A percentile compares a stretch with the other conserved stretches of the same genome.
Evolutionary conservation across 2,888 invertebrate genomes (phyloP).

Genomic region (Pristionchus entomophagus): DNA sequence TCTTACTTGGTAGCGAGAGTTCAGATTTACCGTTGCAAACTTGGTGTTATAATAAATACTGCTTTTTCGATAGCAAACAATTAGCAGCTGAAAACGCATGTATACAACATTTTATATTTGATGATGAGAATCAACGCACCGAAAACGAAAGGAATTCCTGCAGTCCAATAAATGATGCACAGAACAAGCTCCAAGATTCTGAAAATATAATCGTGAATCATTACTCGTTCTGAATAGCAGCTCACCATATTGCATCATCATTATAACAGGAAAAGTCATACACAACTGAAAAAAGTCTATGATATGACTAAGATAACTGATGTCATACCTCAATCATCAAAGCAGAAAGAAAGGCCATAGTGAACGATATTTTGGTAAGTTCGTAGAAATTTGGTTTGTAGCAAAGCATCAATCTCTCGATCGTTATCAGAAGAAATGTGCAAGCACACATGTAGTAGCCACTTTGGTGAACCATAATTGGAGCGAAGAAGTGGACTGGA

Average conservation of each 20-base stretch:
- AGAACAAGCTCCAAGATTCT: not conserved
- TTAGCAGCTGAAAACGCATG: not conserved
- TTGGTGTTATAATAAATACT: not conserved
- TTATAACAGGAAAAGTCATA: not conserved
- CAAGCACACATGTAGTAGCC: constrained; percentile 2
- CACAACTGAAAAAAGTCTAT: not conserved
- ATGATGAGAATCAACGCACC: not conserved
- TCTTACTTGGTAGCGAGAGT: not conserved
- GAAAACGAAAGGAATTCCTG: not conserved
- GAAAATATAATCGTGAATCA: not conserved
- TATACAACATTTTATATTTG: too few relatives aligned
- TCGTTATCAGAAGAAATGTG: not conserved
- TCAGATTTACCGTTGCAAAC: not conserved
- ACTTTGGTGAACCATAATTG: not conserved
- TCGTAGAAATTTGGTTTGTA: not conserved
- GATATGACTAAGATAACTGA: not conserved
- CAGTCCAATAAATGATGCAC: not conserved
- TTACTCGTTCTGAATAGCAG: too few relatives aligned
- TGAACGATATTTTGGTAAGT: not conserved
- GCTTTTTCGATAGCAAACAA: not conserved
- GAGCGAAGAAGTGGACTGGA: constrained; percentile 1
- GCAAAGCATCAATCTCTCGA: not conserved
- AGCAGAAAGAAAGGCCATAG: not conserved
- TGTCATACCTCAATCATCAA: not conserved
- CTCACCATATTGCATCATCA: not conserved